Percentiles rank a stretch among this genome's conserved stretches.
Conservation (phyloP, 2,113 vertebrate species). For the Embiotoca jacksoni region DNA sequence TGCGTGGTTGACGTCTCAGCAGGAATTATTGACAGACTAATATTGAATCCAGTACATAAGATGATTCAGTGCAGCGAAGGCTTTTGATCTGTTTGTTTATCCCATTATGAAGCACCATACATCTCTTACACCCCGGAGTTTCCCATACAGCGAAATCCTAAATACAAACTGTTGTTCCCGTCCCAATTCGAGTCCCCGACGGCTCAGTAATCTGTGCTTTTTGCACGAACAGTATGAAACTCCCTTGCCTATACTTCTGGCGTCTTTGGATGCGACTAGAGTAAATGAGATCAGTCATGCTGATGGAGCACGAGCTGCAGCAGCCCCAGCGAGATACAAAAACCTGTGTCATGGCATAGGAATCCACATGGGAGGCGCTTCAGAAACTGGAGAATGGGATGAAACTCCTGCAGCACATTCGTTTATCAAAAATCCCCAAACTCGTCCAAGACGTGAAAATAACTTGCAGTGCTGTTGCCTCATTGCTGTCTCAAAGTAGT, state of each 20-base stretch:
- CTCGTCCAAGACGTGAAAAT: slow-evolving; percentile 51
- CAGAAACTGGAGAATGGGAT: slow-evolving; percentile 48
- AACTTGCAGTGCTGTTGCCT: slow-evolving; percentile 52
- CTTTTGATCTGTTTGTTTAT: slow-evolving; percentile 58
- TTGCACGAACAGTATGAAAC: slow-evolving; percentile 19
- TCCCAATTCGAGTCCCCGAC: slow-evolving; percentile 15
- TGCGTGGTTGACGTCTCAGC: slow-evolving; percentile 35
- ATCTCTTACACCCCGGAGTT: slow-evolving; percentile 49
- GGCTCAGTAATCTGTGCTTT: slow-evolving; percentile 49
- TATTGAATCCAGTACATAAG: not conserved
- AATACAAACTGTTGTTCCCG: slow-evolving; percentile 48
- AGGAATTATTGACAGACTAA: slow-evolving; percentile 42
- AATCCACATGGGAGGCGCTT: slow-evolving; percentile 67
- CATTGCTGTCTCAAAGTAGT: slow-evolving; percentile 31
- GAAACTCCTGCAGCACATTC: slow-evolving; percentile 55
- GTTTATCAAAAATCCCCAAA: slow-evolving; percentile 35
- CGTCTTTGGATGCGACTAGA: slow-evolving; percentile 56
- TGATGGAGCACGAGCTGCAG: slow-evolving; percentile 57
- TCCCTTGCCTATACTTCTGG: slow-evolving; percentile 32
- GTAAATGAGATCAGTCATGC: slow-evolving; percentile 77
- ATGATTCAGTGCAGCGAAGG: slow-evolving; percentile 32
- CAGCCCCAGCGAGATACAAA: slow-evolving; percentile 55
- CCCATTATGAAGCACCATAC: slow-evolving; percentile 34
- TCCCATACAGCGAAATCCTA: slow-evolving; percentile 32
- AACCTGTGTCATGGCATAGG: slow-evolving; percentile 58